These are phyloP conservation scores for Ecliptopera silaceata DNA, from an alignment of 2,888 invertebrate species.

Conservation along the genomic window DNA sequence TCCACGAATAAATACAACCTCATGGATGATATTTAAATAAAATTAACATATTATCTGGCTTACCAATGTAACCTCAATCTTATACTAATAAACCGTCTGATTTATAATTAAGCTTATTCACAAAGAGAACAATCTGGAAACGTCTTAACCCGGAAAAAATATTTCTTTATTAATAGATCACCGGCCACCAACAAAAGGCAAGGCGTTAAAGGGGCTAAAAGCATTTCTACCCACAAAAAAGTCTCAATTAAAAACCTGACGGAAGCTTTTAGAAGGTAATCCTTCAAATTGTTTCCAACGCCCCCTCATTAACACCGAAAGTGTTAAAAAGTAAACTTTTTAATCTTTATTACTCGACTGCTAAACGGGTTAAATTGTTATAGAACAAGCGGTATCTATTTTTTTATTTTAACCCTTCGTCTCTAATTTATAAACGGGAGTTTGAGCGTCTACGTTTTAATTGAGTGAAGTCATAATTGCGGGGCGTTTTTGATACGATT, in stretches of 20 bases:
- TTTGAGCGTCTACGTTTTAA: constrained; percentile 66
- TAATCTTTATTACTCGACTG: constrained; percentile 82
- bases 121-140: constrained; percentile 37
- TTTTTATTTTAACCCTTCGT: constrained; percentile 72
- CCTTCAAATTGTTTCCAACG: constrained; percentile 83
- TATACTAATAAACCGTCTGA: constrained; percentile 34
- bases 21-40: not conserved
- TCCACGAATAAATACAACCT: no score
- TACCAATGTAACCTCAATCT: not conserved
- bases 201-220: constrained; percentile 78
- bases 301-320: constrained; percentile 83
- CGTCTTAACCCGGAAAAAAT: constrained; percentile 50
- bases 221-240: constrained; percentile 80
- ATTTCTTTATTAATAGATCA: constrained; percentile 79
- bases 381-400: constrained; percentile 71
- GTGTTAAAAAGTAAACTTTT: constrained; percentile 84
- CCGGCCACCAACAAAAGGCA: constrained; percentile 71
- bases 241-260: constrained; percentile 83
- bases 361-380: constrained; percentile 82
- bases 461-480: constrained; percentile 69
- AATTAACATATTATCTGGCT: constrained; percentile 9
- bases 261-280: constrained; percentile 84
- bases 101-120: constrained; percentile 39
- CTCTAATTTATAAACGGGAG: constrained; percentile 71
- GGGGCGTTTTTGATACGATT: constrained; percentile 59